Evolutionary conservation across 2,888 invertebrate genomes (phyloP).

Genomic region (Chloroclysta siterata): DNA sequence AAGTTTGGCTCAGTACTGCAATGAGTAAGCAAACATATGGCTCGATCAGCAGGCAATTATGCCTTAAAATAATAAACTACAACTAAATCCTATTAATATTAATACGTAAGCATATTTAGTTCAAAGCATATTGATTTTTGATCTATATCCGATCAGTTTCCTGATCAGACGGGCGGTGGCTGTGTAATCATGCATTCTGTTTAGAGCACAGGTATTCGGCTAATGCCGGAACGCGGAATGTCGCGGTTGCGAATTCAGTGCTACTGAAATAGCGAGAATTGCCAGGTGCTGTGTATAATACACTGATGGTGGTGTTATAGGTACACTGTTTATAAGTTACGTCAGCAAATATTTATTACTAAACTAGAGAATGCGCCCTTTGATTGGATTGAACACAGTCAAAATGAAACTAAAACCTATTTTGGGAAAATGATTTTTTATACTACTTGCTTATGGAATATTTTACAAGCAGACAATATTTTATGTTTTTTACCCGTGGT

Average conservation of each 20-base stretch:
- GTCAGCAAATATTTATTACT: no score
- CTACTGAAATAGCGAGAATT: constrained; percentile 16
- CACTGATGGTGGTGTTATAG: no score
- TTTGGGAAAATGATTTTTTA: no score
- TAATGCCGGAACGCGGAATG: constrained; percentile 24
- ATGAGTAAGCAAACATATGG: constrained; percentile 4
- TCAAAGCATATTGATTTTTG: neutral
- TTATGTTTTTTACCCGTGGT: no score
- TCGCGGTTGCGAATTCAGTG: constrained; percentile 18
- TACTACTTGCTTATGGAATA: no score
- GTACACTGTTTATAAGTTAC: no score
- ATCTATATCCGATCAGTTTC: constrained; percentile 7
- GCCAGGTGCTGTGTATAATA: neutral
- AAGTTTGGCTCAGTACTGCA: neutral
- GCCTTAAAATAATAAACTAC: neutral
- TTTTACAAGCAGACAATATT: no score
- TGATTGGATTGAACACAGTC: no score
- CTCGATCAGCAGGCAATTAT: constrained; percentile 3
- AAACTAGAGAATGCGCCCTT: no score
- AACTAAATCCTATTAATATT: no score
- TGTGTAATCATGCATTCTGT: constrained; percentile 30
- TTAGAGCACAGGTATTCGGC: constrained; percentile 16
- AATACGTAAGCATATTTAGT: no score
- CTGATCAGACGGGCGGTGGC: constrained; percentile 18
- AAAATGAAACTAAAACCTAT: no score